Base-by-base conservation (phyloP, 92 coral and sea anemone species). In the Palythoa grandiflora region DNA sequence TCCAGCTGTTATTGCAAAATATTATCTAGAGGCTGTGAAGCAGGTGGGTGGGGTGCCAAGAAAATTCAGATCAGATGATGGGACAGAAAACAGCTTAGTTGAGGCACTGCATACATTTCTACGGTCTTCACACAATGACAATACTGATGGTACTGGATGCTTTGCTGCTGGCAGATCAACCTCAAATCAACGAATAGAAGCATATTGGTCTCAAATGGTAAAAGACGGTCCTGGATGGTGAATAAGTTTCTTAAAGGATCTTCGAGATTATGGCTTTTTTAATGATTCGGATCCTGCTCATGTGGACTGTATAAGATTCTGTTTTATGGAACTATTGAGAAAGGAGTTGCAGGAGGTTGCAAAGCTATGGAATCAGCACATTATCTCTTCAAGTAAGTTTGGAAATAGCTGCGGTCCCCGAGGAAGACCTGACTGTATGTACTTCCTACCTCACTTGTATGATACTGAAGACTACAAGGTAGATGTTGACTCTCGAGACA, bases 401-500 rank as follows among this genome's bases (percentile, higher is more conserved):
- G 84, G 76, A 35, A 87, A 81, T 68, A 87, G 90, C 74, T 60
- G 86, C 73, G 87, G 88, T 37, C 90, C 90, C 19, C 75, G 90
- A 61, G 93, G 90, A 87, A 73, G 87, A 83, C 93, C 93, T n/a
- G 92, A 90, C 78, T 71, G 60, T 70, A 86, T 86, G 89, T 90
- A 78, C 84, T 90, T 90, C 86, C 77, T 89, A 73, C 85, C 92
- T 63, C 89, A 89, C 61, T 87, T 87, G 54, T 91, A 87, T 72
- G 57, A 75, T 66, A 87, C 85, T 60, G 88, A 77, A 68, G 91
- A 91, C 87, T 88, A 83, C 84, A 88, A 68, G 85, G 68, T 81
- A 40, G 85, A 88, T 63, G 81, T 91, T 48, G 85, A 81, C 74
- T 61, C 61, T 4, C 47, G 35, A 77, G 93, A 87, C 54, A 37